Conservation (phyloP, 1,140 invertebrate species). For the Rhysida immarginata region DNA sequence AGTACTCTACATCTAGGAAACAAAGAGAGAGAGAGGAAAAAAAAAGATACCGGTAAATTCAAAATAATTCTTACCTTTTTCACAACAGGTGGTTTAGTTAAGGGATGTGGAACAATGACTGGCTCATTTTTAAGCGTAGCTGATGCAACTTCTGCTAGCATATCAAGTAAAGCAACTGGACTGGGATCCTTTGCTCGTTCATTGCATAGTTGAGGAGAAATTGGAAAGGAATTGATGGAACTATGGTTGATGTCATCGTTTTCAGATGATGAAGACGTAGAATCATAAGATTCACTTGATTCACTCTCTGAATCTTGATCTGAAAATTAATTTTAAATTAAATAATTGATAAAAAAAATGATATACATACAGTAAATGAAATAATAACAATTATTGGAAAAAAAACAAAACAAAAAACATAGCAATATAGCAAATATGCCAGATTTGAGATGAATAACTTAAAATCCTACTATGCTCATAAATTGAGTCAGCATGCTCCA, state of each 20-base stretch:
- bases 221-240: background rate
- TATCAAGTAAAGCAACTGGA: slow-evolving; percentile 26
- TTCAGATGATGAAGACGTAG: background rate
- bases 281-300: background rate
- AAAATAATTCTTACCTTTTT: slow-evolving; percentile 8
- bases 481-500: too few relatives aligned
- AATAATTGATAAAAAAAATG: background rate
- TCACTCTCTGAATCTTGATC: background rate
- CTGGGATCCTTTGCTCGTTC: background rate
- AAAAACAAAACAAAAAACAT: too few relatives aligned
- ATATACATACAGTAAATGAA: too few relatives aligned
- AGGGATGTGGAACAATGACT: slow-evolving; percentile 13
- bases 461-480: too few relatives aligned
- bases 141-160: slow-evolving; percentile 38
- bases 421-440: too few relatives aligned
- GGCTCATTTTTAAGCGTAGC: slow-evolving; percentile 34
- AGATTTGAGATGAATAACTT: too few relatives aligned
- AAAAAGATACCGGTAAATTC: too few relatives aligned
- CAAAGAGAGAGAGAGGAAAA: too few relatives aligned
- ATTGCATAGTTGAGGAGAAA: background rate
- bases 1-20: too few relatives aligned
- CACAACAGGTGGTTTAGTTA: background rate
- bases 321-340: background rate
- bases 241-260: background rate
- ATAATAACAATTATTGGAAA: too few relatives aligned